Percentiles rank a stretch among this genome's conserved stretches.
Evolutionary conservation across 2,113 vertebrate genomes (phyloP).

Genomic region (Psephotus haematonotus): DNA sequence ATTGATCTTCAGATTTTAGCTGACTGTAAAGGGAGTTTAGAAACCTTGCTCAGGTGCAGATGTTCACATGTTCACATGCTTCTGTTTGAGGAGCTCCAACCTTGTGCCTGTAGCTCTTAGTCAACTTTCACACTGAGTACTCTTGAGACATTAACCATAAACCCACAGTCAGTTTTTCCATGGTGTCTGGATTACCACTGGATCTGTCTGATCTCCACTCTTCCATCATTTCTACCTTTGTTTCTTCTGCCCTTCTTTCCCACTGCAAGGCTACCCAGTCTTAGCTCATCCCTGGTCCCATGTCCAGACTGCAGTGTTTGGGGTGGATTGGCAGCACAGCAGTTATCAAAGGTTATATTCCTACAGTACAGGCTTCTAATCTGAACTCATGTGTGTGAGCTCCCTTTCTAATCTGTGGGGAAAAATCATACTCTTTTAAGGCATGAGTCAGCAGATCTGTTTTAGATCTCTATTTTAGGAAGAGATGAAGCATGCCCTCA

Average conservation of each 20-base stretch:
- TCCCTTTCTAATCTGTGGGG: neutral
- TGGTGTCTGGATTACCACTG: neutral
- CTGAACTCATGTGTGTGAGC: neutral
- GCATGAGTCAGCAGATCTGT: conserved; percentile 43
- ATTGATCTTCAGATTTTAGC: neutral
- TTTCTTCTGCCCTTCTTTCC: neutral
- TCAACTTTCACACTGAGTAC: neutral
- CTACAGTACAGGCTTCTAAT: neutral
- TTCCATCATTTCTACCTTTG: no score
- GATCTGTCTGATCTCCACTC: neutral
- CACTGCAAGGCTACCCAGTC: neutral
- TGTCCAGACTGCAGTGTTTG: neutral
- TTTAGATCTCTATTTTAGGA: conserved; percentile 45
- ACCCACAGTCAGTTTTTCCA: neutral
- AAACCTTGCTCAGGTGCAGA: neutral
- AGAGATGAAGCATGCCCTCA: conserved; percentile 14
- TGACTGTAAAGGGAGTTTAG: neutral
- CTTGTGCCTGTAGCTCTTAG: neutral
- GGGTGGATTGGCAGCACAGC: rapidly evolving
- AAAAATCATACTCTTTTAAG: neutral
- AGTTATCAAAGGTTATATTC: rapidly evolving
- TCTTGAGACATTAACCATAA: neutral
- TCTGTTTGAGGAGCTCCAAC: neutral
- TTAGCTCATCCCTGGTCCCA: neutral
- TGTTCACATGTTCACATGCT: neutral